Percentiles rank a stretch among this genome's conserved stretches.
phyloP scores from a whole-genome alignment of 92 coral and sea anemone species.

The Paragorgia papillata region DNA sequence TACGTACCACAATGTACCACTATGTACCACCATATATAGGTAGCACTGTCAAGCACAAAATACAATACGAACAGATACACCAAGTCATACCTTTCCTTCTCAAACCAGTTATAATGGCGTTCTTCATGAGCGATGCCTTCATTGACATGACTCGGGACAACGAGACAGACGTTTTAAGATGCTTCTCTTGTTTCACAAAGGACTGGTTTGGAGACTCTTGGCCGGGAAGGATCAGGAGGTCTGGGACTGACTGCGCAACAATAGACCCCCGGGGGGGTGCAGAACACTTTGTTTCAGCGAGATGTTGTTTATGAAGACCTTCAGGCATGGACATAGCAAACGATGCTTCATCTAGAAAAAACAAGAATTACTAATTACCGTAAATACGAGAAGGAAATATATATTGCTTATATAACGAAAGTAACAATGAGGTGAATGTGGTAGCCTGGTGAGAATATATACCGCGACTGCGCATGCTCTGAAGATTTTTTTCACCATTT shows the following conservation, averaged over 20 bases:
- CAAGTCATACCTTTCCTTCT: conserved; percentile 39
- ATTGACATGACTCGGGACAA: conserved; percentile 26
- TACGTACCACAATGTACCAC: too few relatives aligned
- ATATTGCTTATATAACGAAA: too few relatives aligned
- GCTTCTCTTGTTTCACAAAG: conserved; percentile 8
- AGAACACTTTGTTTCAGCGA: conserved; percentile 6
- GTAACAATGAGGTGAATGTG: too few relatives aligned
- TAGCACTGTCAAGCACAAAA: too few relatives aligned
- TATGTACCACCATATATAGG: too few relatives aligned
- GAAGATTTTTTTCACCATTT: too few relatives aligned
- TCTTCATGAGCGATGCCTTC: conserved; percentile 36
- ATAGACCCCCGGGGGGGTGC: conserved; percentile 22
- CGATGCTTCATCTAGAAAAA: conserved; percentile 11
- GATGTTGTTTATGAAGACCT: conserved; percentile 26
- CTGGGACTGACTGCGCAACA: conserved; percentile 27
- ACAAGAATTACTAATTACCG: background rate
- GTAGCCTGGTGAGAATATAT: too few relatives aligned
- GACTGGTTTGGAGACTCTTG: conserved; percentile 22
- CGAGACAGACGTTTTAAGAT: conserved; percentile 4
- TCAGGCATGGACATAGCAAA: conserved; percentile 32
- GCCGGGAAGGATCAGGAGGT: conserved; percentile 32
- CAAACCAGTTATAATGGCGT: conserved; percentile 31
- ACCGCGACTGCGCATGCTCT: too few relatives aligned
- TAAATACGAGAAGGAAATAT: background rate
- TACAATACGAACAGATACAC: too few relatives aligned